A percentile compares a stretch with the other conserved stretches of the same genome.
Evolutionary conservation across 2,113 vertebrate species (phyloP).

Genomic region (Siphamia tubifer): DNA sequence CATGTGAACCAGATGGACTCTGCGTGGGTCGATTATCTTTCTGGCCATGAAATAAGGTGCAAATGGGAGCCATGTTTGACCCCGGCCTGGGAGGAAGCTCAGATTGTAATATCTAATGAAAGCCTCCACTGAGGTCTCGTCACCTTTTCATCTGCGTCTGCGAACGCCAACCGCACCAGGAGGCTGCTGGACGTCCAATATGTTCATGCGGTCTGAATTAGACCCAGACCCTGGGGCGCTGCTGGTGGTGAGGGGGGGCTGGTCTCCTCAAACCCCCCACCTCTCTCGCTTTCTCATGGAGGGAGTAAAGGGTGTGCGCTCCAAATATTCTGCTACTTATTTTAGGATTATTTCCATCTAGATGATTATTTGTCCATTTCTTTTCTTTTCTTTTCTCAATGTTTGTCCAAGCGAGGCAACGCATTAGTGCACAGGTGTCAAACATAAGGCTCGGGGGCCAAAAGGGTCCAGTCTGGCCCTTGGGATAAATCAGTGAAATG

Average conservation of each 20-base stretch:
- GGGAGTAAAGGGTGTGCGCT: slow-evolving; percentile 55
- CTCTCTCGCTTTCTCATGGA: slow-evolving; percentile 50
- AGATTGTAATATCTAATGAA: slow-evolving; percentile 73
- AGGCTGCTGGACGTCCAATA: slow-evolving; percentile 61
- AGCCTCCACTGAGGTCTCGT: slow-evolving; percentile 60
- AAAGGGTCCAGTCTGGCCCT: too few relatives aligned
- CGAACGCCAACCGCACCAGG: slow-evolving; percentile 59
- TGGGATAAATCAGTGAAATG: too few relatives aligned
- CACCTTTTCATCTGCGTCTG: slow-evolving; percentile 66
- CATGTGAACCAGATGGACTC: slow-evolving; percentile 72
- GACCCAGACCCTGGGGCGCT: slow-evolving; percentile 54
- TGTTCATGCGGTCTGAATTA: slow-evolving; percentile 78
- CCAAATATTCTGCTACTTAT: slow-evolving; percentile 58
- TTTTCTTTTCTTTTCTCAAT: too few relatives aligned
- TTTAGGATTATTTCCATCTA: too few relatives aligned
- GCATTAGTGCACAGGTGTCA: too few relatives aligned
- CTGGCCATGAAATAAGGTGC: slow-evolving; percentile 75
- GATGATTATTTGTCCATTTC: too few relatives aligned
- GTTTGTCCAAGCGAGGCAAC: too few relatives aligned
- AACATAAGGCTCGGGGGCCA: too few relatives aligned
- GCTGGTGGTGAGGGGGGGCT: slow-evolving; percentile 42
- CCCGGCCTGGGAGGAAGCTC: slow-evolving; percentile 70
- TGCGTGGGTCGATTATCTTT: slow-evolving; percentile 65
- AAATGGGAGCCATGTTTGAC: slow-evolving; percentile 78
- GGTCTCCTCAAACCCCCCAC: slow-evolving; percentile 11